Conservation (phyloP, 2,113 vertebrate species). For the Corythoichthys haematopterus region DNA sequence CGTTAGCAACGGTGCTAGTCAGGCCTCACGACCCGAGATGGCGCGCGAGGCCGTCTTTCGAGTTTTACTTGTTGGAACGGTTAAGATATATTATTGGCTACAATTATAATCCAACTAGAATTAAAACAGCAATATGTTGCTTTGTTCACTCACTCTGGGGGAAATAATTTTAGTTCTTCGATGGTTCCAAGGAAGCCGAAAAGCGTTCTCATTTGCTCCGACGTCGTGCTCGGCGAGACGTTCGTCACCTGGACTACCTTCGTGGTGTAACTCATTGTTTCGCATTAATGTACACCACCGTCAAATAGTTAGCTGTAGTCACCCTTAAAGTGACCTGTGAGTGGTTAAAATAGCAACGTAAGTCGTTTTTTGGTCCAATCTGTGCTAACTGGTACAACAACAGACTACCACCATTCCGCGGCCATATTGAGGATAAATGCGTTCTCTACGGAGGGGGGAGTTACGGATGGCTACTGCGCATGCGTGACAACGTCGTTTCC, state of each 20-base stretch:
- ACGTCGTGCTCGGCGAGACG: constrained; percentile 88
- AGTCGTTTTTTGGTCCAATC: not conserved
- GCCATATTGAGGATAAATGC: constrained; percentile 50
- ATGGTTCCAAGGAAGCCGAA: constrained; percentile 93
- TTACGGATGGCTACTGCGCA: no score
- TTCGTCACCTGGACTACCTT: constrained; percentile 95
- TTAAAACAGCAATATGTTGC: not conserved
- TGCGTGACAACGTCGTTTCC: no score
- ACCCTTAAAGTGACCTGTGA: not conserved
- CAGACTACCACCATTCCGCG: constrained; percentile 7
- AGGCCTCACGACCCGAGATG: not conserved
- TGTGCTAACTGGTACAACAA: constrained; percentile 25
- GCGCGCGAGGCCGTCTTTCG: not conserved
- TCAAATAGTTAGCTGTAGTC: not conserved
- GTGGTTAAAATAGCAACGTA: not conserved
- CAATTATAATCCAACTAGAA: no score
- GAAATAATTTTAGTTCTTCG: constrained; percentile 87
- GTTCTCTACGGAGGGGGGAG: not conserved
- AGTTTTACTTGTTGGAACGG: not conserved
- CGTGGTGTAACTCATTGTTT: constrained; percentile 79
- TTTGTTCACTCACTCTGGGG: constrained; percentile 81
- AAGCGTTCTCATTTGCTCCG: constrained; percentile 91
- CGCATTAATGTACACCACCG: not conserved
- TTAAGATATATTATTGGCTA: not conserved
- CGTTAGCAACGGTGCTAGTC: not conserved